Base-by-base conservation (phyloP, 2,888 invertebrate species). In the Nasonia oneida region DNA sequence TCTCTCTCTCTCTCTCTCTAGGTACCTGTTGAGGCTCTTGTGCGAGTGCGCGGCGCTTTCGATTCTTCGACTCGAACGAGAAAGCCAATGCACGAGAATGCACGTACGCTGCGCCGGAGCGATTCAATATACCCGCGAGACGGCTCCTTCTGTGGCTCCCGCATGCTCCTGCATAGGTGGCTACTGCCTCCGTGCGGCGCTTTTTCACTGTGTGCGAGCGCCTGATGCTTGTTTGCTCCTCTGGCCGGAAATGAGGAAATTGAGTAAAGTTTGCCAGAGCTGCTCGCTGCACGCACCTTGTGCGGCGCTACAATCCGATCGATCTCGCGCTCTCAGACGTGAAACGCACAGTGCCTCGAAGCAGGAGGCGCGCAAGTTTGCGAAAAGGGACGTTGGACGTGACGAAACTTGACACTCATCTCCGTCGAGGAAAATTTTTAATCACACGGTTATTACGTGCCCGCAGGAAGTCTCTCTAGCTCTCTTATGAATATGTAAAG, bases 401-500 rank as follows among this genome's bases (percentile, higher is more conserved):
- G 61, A 61, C 61, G 23, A 67, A 67, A 67, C 33, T 67, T 57
- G 57, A 42, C 73, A 29, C 67, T 29, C 67, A 12, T 67, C 61
- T 23, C n/a, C 8, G 61, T 29, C n/a, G 61, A 10, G 29, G 3
- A 53, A 64, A 78, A 64, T 47, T 47, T 78, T 78, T 78, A 78
- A 78, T 78, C 80, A 50, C 37, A 53, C 80, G 37, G 15, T 37
- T 42, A 37, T 67, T 50, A 33, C 23, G 67, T 29, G 29, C 29
- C 18, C 6, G 37, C 29, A 39, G 3, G 47, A 71, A 53, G 12
- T 80, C 42, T 42, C 29, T 23, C 12, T n/a, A 53, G 14, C 8
- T 29, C 18, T 57, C 73, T 42, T 39, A 81, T 81, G 81, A 81
- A 81, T 81, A 81, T 81, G 53, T 57, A 81, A 80, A 80, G 37